These are phyloP conservation scores for Cryptoblepharus egeriae DNA, from an alignment of 2,797 vertebrate species.

Conservation along the genomic window DNA sequence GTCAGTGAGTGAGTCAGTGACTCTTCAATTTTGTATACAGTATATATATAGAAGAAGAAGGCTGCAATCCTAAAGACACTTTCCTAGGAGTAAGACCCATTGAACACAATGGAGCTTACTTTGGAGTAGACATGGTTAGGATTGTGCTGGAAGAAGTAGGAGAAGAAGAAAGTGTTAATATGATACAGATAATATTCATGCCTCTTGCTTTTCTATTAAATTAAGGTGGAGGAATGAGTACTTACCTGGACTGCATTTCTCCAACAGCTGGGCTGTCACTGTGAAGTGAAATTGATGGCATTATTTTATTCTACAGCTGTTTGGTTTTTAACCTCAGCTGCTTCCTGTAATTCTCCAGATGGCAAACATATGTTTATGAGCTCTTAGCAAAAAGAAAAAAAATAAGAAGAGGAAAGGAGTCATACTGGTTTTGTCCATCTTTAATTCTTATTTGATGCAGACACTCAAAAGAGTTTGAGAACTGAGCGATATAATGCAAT, in stretches of 20 bases:
- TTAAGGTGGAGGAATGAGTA: conserved; percentile 17
- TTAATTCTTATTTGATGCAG: conserved; percentile 69
- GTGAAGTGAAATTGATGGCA: conserved; percentile 75
- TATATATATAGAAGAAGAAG: too few relatives aligned
- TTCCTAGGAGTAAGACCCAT: too few relatives aligned
- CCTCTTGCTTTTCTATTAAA: not conserved
- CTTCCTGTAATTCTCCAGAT: conserved; percentile 78
- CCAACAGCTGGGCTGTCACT: conserved; percentile 68
- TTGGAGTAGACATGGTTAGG: too few relatives aligned
- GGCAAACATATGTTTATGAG: conserved; percentile 82
- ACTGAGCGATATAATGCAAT: conserved; percentile 64
- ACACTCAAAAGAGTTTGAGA: conserved; percentile 59
- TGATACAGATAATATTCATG: conserved; percentile 7
- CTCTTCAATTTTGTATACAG: too few relatives aligned
- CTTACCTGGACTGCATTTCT: conserved; percentile 57
- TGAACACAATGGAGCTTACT: too few relatives aligned
- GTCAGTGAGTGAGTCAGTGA: too few relatives aligned
- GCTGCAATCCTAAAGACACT: too few relatives aligned
- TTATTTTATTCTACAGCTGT: conserved; percentile 76
- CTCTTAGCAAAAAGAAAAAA: conserved; percentile 53
- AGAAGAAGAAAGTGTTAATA: conserved; percentile 24
- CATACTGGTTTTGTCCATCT: conserved; percentile 44
- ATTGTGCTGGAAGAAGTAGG: too few relatives aligned
- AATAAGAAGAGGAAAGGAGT: conserved; percentile 42
- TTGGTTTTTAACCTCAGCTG: conserved; percentile 74